Base-by-base conservation (phyloP, 37 sponge, comb jelly and placozoan genomes). In the Ephydatia muelleri region DNA sequence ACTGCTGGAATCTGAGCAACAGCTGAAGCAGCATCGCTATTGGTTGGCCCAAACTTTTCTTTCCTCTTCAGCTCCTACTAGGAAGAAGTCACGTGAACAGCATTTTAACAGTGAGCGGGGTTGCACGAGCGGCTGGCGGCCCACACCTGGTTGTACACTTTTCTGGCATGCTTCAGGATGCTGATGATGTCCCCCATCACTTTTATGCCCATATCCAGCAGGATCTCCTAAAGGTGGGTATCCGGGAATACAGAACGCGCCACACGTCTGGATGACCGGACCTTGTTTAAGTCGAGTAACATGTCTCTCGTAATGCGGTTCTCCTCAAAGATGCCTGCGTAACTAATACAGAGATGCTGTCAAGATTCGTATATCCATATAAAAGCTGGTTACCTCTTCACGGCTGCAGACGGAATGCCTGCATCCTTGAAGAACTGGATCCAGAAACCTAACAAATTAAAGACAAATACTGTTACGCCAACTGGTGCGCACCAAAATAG, bases 131-230 rank as follows among this genome's bases (percentile, higher is more conserved):
- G 43, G 6, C 3, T 43, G 43, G 57, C 57, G n/a, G n/a, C 30
- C n/a, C 73, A 49, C 49, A 89, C 95, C 85, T 97, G 80, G 2
- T 40, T 34, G 39, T 93, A 91, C 0, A 99, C 85, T 38, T 85
- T 84, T 78, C 93, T 97, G 26, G 99, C 90, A 79, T 99, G 97
- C 75, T 94, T 94, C 76, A 99, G 75, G 33, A 99, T 96, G 35
- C 92, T 84, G 16, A 99, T 93, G 35, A 97, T 80, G 73, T 99
- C 99, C 22, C 99, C 99, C 85, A 97, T 93, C 57, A 88, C 89
- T 40, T 67, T 91, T 38, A 99, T 97, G 5, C 97, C 97, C 92
- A 99, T 91, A 27, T 97, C 97, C 21, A 29, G 67, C n/a, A 99
- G 89, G 31, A 96, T 88, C n/a, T 88, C 92, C 96, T 98, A 73